Conservation (phyloP, 2,797 vertebrate genomes). For the Manis pentadactyla region DNA sequence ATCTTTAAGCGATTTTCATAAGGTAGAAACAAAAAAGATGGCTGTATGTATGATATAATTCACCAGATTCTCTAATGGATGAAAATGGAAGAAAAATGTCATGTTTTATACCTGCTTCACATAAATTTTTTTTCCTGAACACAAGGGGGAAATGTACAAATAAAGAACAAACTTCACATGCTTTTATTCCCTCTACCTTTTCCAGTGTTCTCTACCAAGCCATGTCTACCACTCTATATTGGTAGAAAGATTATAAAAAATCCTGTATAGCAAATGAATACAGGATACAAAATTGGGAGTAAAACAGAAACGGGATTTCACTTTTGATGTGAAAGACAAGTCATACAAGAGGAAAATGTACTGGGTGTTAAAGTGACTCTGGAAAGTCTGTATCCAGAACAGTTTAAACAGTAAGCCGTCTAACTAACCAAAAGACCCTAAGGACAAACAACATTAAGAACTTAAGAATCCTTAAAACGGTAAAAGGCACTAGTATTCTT, state of each 20-base stretch:
- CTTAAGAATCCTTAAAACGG: background rate
- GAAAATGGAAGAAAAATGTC: conserved; percentile 33
- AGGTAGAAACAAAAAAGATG: conserved; percentile 30
- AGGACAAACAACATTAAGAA: background rate
- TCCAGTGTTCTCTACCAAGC: background rate
- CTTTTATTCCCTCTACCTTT: background rate
- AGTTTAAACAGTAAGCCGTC: background rate
- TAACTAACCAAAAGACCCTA: background rate
- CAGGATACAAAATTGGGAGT: background rate
- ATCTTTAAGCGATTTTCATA: conserved; percentile 48
- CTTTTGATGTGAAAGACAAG: background rate
- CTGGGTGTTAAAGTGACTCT: background rate
- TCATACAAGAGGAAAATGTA: background rate
- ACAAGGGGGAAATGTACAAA: conserved; percentile 36
- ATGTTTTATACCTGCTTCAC: background rate
- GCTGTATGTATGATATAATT: background rate
- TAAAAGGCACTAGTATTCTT: background rate
- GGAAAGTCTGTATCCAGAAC: background rate
- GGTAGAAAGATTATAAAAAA: background rate
- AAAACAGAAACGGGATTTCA: background rate
- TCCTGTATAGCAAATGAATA: background rate
- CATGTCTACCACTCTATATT: background rate
- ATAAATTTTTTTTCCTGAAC: conserved; percentile 33
- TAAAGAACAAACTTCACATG: background rate
- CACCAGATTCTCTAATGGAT: background rate